These are phyloP conservation scores for Alentia gelatinosa DNA, from an alignment of 2,888 invertebrate genomes.

Conservation along the genomic window DNA sequence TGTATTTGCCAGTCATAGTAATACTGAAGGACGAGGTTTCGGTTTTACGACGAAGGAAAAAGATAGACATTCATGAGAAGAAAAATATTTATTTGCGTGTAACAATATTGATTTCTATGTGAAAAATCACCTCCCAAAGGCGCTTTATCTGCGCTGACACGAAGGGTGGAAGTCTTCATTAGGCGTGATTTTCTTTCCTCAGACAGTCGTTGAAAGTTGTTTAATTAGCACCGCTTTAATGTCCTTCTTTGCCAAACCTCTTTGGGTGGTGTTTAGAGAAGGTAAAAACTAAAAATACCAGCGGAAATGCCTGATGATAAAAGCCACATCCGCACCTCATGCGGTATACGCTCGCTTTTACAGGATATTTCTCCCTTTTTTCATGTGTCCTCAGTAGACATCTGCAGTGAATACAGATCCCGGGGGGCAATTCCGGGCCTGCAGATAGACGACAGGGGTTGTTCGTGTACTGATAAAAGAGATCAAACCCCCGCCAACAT, in stretches of 20 bases:
- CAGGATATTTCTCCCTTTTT: neutral
- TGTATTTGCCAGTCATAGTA: neutral
- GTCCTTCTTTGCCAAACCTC: neutral
- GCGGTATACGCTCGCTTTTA: neutral
- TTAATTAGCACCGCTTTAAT: constrained; percentile 26
- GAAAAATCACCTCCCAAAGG: neutral
- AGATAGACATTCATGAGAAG: neutral
- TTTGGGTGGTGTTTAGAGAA: neutral
- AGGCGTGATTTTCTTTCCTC: neutral
- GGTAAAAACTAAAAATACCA: neutral
- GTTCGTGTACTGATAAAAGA: neutral
- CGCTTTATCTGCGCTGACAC: neutral
- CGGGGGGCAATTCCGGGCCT: neutral
- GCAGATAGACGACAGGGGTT: neutral
- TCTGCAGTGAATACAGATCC: neutral
- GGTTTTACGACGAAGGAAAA: too few species aligned
- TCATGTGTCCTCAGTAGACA: neutral
- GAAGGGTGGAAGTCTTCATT: neutral
- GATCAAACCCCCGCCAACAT: neutral
- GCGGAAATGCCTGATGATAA: neutral
- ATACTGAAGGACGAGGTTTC: too few species aligned
- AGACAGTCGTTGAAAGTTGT: neutral
- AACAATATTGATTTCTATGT: neutral
- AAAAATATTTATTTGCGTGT: constrained; percentile 8
- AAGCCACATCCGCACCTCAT: neutral